Evolutionary conservation across 2,888 invertebrate genomes (phyloP), one percentile per base, ranked within the genome.

Genomic region (Orthosia gothica): DNA sequence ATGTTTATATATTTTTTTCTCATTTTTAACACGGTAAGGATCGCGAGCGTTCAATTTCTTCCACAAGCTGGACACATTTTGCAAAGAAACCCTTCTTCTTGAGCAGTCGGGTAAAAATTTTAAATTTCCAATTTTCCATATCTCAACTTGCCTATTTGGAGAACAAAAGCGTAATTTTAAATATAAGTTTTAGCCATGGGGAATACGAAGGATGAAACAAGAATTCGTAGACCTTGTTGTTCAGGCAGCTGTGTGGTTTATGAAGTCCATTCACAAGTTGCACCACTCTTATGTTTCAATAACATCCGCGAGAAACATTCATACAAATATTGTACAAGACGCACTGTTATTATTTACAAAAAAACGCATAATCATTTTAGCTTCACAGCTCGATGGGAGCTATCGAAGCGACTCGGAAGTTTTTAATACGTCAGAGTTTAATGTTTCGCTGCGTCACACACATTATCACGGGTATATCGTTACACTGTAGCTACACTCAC

Each of bases 401-500:
- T 71, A 74, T 55, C 69, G 82, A 82, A 58, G 80, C 76, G 64
- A 67, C 76, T 78, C 66, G 61, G 80, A 67, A 75, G 77, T 73
- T 84, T 76, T 73, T 76, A 73, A 79, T 80, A 81, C 74, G 75
- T 74, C 85, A 58, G 81, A 85, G 76, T 84, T 76, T 74, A 79
- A 80, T 85, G 84, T 83, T 79, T 76, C 74, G 63, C 82, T 71
- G 76, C 80, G 84, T 76, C 92, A 79, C 87, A 83, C 89, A 90
- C 89, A 86, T 82, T 78, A 76, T 65, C 64, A 80, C 76, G 75
- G 61, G 66, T 73, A 76, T 84, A 88, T 92, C 78, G 90, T 82
- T 92, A 93, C 92, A 92, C 84, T 92, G 91, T 94, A 90, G 85
- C 88, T 91, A 93, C 88, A 88, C 81, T 88, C 87, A 92, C 93